Conservation (phyloP, 2,113 vertebrate genomes). For the Meleagris gallopavo region DNA sequence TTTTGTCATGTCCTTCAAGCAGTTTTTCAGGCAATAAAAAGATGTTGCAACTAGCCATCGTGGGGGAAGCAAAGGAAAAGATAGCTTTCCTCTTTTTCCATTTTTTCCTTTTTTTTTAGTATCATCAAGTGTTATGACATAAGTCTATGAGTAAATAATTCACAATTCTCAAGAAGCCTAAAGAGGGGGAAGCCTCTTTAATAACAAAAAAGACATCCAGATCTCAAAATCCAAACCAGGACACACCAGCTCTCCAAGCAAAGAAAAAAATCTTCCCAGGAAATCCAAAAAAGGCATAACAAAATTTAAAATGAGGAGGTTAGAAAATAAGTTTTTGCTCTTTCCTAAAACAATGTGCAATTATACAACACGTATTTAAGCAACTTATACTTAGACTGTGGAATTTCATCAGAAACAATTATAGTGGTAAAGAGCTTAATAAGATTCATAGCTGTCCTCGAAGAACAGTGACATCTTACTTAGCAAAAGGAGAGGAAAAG, state of each 20-base stretch:
- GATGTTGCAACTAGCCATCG: conserved; percentile 18
- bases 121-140: conserved; percentile 43
- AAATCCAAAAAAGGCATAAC: background rate
- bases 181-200: background rate
- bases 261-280: background rate
- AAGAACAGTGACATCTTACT: background rate
- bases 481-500: background rate
- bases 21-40: conserved; percentile 24
- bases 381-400: background rate
- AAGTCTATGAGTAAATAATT: conserved; percentile 61
- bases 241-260: background rate
- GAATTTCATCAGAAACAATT: background rate
- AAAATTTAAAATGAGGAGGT: background rate
- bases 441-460: background rate
- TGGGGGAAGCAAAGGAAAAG: conserved; percentile 41
- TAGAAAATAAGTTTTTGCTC: background rate
- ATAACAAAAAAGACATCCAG: background rate
- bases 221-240: background rate
- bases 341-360: background rate
- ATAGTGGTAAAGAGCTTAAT: background rate
- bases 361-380: background rate
- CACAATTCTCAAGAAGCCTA: conserved; percentile 33
- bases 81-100: background rate
- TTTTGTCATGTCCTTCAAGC: background rate
- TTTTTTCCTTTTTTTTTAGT: background rate